Evolutionary conservation across 30 jellyfish, hydroid and myxozoan species (phyloP), one percentile per base, ranked within the genome.

Genomic region (Aurelia aurita complex sp. Pacific): DNA sequence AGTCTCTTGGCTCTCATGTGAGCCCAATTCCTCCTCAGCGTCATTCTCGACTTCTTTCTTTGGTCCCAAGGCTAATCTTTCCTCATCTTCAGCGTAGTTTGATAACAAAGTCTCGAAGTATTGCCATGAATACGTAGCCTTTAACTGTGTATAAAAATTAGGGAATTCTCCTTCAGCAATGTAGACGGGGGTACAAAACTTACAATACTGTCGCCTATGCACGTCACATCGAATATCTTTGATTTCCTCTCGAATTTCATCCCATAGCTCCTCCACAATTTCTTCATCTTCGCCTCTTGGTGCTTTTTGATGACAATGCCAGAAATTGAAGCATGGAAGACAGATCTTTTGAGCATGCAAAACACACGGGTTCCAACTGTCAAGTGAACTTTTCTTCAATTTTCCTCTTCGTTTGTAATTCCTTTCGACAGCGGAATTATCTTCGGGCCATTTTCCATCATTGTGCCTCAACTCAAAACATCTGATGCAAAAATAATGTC

Each of bases 401-500:
- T 67, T 40, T 18, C 35, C 57, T 23, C 90, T 59, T 51, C 35
- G 38, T 68, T 51, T 70, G 77, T 52, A 8, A 13, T 11, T 15
- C 15, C 69, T 18, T 35, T 68, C 52, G 33, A 81, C 90, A 0
- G 80, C 74, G 59, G 18, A 10, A 3, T 7, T 43, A 60, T 70
- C 77, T n/a, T 9, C 36, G 10, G 90, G 90, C 90, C 90, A 81
- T n/a, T 70, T 54, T 13, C 90, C 90, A 0, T 23, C 53, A 10
- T 17, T 53, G n/a, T n/a, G 12, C 40, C 46, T 68, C 7, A 68
- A 12, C 33, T 81, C 90, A 50, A 62, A 81, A 59, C 90, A 81
- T 51, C 61, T 18, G 18, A 36, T 7, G 76, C 90, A 81, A 70
- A 17, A 81, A n/a, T 52, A 53, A 10, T 19, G 35, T 18, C 19